Base-by-base conservation (phyloP, 2,888 invertebrate species). In the Nasonovia ribisnigri region DNA sequence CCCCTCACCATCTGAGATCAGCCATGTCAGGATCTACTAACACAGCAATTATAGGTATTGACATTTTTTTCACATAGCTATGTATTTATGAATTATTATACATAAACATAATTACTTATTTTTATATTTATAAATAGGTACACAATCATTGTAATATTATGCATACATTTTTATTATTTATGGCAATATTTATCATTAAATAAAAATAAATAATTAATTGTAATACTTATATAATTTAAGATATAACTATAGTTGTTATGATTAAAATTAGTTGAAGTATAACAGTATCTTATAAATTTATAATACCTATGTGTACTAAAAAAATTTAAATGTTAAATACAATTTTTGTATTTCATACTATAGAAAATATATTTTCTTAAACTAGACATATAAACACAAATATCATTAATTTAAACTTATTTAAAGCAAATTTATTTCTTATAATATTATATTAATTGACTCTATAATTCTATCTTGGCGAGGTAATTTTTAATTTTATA, bases 161-260 rank as follows among this genome's bases (percentile, higher is more conserved):
- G 77, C 4, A 1, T 46, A 46, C 1, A 46, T 46, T 46, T 92
- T 84, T 84, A 16, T 91, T n/a, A n/a, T 46, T 57, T 92, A 92
- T 92, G 92, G 92, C 92, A 87, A 60, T 91, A 84, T 91, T 4
- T 91, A 24, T 84, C 51, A 84, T 84, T 43, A 43, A n/a, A 84
- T 54, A 84, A 26, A 51, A 51, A 90, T 84, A 90, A 90, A 84
- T 86, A 86, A 54, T 46, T 91, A 77, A 60, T n/a, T 20, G 5
- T 48, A 90, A 90, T 77, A 77, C 10, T 60, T n/a, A 87, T 24
- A 54, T 4, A 46, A 60, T n/a, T 42, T 13, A 29, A 51, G 24
- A 13, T 36, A 48, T 13, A 10, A 43, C 54, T 51, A 54, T 36
- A 36, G 54, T 48, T 91, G 54, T 48, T 91, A 84, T 43, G 20